Base-by-base conservation (phyloP, 2,113 vertebrate genomes). In the Parotia lawesii region DNA sequence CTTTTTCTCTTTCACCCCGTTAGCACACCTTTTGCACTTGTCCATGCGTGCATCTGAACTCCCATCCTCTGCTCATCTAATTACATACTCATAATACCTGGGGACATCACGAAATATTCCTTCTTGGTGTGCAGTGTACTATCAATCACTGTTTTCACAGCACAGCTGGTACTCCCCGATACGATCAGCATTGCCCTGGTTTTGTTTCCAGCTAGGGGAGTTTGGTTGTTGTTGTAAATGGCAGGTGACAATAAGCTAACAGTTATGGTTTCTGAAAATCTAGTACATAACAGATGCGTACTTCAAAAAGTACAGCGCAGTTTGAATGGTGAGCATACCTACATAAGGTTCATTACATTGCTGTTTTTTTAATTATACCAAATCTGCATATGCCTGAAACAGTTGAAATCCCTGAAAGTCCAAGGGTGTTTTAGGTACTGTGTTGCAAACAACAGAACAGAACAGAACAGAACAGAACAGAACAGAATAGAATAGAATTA, bases 11-110 rank as follows among this genome's bases (percentile, higher is more conserved):
- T 75, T 57, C 24, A 33, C 3, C n/a, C 48, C 56, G 9, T 65
- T 72, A 79, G 37, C 23, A 29, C 33, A 27, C 14, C 4, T 89
- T 71, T 66, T 40, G 16, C n/a, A 42, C 15, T 69, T 65, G 3
- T 24, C 31, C 1, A 0, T 53, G 9, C 0, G 0, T 24, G 22
- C 29, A 35, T 61, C 69, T 42, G 50, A 85, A 69, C 15, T 75
- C 42, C 40, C 8, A 40, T 73, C 19, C 22, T 76, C 38, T 77
- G 18, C 8, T 69, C 24, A 54, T 6, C 12, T 80, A 54, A 66
- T 47, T 66, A n/a, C 11, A 16, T 82, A 9, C 27, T 75, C 48
- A 33, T 33, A 78, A 82, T 45, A 62, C 11, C 12, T 7, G 4
- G 6, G 21, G 12, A 87, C 87, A 89, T 58, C 10, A 42, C 0